Base-by-base conservation (phyloP, 1,140 invertebrate species). In the Drosophila dunni region DNA sequence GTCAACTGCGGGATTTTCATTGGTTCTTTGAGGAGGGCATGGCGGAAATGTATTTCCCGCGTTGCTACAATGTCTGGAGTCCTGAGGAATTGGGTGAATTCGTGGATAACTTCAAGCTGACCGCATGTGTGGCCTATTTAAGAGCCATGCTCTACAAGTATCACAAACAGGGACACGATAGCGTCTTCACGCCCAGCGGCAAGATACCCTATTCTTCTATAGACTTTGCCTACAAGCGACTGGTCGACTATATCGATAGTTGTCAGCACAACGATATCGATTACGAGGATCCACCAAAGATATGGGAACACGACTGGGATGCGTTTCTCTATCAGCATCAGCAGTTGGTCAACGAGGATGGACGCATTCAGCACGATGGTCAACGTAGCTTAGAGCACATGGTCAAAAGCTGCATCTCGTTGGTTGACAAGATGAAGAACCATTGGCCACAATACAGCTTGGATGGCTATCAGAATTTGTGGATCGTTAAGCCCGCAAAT, bases 401-500 rank as follows among this genome's bases (percentile, higher is more conserved):
- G 65, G 78, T 92, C 4, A 84, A 93, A 77, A 93, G 86, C 66
- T 92, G 92, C 5, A 58, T 91, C 2, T 93, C 93, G 73, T 71
- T 94, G 29, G 79, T 94, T 33, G 86, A 91, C 2, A 91, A 92
- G 38, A 92, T 94, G 76, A 88, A 92, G 78, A 93, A 93, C 48
- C 95, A 94, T 89, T 97, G 96, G 96, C 97, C 97, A 0, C 97
- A 98, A 90, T 94, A 96, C 58, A 94, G 96, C 1, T 94, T 97
- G 69, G 98, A 98, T 91, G 97, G 97, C 0, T 93, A 95, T 44
- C 94, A 95, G 63, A 98, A 98, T 92, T 95, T 98, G 58, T 99
- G 98, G 98, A 99, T 99, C 76, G 94, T 98, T 24, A 99, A 99
- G 92, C 98, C 98, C 0, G 97, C 97, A 10, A 98, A 98, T 57